Evolutionary conservation across 2,113 vertebrate species (phyloP).

Genomic region (Oreochromis spilurus): DNA sequence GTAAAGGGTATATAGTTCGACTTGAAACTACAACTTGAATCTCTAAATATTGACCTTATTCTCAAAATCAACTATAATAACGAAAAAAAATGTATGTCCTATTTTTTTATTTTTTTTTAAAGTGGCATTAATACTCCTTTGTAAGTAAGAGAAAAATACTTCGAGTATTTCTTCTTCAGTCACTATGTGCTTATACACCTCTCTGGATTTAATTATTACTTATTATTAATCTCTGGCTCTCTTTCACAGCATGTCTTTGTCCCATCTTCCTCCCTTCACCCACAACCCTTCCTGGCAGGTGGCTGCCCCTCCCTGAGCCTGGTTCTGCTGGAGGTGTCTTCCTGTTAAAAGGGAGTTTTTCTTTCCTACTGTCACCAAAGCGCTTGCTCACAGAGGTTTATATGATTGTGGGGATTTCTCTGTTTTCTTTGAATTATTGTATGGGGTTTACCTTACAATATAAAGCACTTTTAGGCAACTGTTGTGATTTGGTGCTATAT

Average conservation of each 20-base stretch:
- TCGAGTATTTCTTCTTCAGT: background rate
- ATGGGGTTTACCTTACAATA: fast-evolving
- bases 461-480: background rate
- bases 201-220: background rate
- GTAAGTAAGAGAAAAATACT: background rate
- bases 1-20: background rate
- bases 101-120: background rate
- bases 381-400: background rate
- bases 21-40: background rate
- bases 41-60: background rate
- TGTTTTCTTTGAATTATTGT: background rate
- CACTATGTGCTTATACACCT: background rate
- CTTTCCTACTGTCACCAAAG: background rate
- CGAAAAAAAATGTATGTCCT: background rate
- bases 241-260: background rate
- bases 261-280: background rate
- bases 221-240: background rate
- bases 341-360: background rate
- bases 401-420: background rate
- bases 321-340: background rate
- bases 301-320: background rate
- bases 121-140: background rate
- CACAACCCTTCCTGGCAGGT: background rate
- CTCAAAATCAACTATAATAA: background rate
- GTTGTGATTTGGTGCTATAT: background rate